These are phyloP conservation scores for Malthinus seriepunctatus DNA, from an alignment of 2,888 invertebrate genomes.

Conservation along the genomic window DNA sequence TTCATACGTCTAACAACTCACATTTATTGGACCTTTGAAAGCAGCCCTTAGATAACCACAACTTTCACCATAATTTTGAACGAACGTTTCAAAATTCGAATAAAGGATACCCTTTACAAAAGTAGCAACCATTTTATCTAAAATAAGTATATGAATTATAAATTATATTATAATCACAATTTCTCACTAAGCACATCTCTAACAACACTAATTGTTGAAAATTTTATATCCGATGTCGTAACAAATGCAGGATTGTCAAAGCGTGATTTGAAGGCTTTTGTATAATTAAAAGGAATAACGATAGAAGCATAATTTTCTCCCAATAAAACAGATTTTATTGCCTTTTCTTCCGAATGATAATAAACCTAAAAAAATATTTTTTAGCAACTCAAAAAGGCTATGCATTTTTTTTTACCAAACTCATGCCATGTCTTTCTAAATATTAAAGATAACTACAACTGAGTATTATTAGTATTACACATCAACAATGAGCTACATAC, in stretches of 20 bases:
- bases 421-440: conserved; percentile 67
- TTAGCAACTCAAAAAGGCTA: background rate
- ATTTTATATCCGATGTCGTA: background rate
- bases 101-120: conserved; percentile 71
- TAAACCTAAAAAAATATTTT: background rate
- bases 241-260: background rate
- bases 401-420: conserved; percentile 61
- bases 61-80: conserved; percentile 62
- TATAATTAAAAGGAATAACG: background rate
- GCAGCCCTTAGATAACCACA: conserved; percentile 70
- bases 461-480: conserved; percentile 68
- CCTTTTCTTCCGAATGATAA: background rate
- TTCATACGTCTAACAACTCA: conserved; percentile 49
- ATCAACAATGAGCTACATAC: conserved; percentile 57
- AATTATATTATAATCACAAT: background rate
- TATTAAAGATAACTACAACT: conserved; percentile 75
- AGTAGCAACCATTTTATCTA: conserved; percentile 75
- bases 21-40: conserved; percentile 64
- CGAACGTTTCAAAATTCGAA: conserved; percentile 72
- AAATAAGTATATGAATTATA: background rate
- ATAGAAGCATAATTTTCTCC: background rate
- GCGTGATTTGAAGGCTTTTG: background rate
- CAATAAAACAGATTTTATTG: background rate
- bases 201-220: background rate
- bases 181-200: background rate